Evolutionary conservation across 2,113 vertebrate genomes (phyloP).

Genomic region (Oncorhynchus mykiss): DNA sequence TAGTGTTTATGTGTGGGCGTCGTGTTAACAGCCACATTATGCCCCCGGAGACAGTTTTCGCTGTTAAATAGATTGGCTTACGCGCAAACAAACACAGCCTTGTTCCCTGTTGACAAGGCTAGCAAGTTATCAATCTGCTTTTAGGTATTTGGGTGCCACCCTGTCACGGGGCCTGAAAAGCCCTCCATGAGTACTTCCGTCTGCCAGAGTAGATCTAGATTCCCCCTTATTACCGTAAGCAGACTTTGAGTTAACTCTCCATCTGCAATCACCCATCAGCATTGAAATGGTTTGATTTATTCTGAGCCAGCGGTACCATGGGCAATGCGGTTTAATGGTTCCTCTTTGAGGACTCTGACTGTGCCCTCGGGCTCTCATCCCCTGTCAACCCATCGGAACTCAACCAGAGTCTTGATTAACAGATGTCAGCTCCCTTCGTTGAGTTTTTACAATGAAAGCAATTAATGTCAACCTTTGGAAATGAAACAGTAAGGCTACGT

Average conservation of each 20-base stretch:
- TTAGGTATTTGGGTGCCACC: slow-evolving; percentile 55
- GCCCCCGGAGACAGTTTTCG: slow-evolving; percentile 33
- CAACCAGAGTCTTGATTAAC: neutral
- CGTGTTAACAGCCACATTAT: slow-evolving; percentile 50
- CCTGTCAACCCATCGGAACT: neutral
- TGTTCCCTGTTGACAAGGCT: slow-evolving; percentile 38
- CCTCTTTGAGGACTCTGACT: neutral
- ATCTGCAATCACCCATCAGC: slow-evolving; percentile 13
- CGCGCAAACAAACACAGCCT: slow-evolving; percentile 47
- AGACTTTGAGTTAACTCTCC: slow-evolving; percentile 14
- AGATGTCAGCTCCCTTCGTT: slow-evolving; percentile 4
- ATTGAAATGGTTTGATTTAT: slow-evolving; percentile 8
- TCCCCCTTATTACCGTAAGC: too few relatives aligned
- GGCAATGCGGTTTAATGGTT: slow-evolving; percentile 20
- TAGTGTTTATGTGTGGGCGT: neutral
- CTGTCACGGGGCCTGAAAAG: slow-evolving; percentile 6
- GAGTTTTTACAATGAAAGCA: neutral
- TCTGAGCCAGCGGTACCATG: slow-evolving; percentile 4
- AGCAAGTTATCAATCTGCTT: slow-evolving; percentile 48
- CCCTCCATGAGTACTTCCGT: slow-evolving; percentile 28
- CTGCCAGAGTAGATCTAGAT: slow-evolving; percentile 10
- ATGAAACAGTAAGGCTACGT: neutral
- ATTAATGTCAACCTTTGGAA: slow-evolving; percentile 10
- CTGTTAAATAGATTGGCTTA: slow-evolving; percentile 54
- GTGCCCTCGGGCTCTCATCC: neutral